Conservation (phyloP, 2,797 vertebrate genomes). For the Limnodromus scolopaceus region DNA sequence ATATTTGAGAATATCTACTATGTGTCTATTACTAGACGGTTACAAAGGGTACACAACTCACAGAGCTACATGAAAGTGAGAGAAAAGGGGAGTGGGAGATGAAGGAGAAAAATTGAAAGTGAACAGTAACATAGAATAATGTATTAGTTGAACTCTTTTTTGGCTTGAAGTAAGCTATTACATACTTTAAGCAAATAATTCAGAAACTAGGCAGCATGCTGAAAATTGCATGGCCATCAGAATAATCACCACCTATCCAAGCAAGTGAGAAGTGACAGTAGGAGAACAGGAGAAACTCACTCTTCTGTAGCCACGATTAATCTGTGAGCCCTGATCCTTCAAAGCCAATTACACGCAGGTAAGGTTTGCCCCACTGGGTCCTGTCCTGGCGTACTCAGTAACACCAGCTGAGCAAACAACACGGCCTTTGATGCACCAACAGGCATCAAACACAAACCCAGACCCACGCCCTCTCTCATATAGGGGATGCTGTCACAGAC, state of each 20-base stretch:
- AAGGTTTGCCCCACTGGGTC: background rate
- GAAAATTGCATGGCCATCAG: fast-evolving
- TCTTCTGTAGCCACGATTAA: background rate
- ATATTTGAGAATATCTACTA: background rate
- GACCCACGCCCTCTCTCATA: background rate
- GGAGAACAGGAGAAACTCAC: background rate
- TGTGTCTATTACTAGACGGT: background rate
- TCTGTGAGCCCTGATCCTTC: background rate
- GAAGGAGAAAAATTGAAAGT: background rate
- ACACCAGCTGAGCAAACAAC: background rate
- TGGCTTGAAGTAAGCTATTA: background rate
- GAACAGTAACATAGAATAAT: background rate
- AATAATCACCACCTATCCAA: background rate
- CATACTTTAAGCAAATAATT: background rate
- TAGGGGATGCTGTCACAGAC: background rate
- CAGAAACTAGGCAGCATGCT: background rate
- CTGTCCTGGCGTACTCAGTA: fast-evolving
- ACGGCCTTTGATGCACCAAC: background rate
- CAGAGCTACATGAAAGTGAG: background rate
- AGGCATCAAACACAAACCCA: background rate
- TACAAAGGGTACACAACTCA: fast-evolving
- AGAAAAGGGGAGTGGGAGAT: background rate
- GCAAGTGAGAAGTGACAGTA: background rate
- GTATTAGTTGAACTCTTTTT: background rate
- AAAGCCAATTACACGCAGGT: fast-evolving